Percentiles rank a stretch among this genome's conserved stretches.
Evolutionary conservation across 2,797 vertebrate species (phyloP).

Genomic region (Leuciscus waleckii): DNA sequence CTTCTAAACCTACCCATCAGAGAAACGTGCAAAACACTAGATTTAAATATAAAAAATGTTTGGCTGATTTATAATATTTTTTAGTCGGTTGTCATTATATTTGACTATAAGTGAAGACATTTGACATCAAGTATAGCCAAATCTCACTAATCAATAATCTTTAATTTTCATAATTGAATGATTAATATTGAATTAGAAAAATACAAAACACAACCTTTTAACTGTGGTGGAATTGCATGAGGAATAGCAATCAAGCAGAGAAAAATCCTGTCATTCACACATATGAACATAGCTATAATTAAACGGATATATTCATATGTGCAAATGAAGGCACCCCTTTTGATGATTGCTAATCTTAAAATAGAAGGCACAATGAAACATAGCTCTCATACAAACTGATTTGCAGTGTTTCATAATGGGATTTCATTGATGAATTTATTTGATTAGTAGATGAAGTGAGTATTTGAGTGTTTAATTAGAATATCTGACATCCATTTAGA

Average conservation of each 20-base stretch:
- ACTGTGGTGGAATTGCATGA: not conserved
- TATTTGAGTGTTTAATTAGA: constrained; percentile 51
- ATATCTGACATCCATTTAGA: constrained; percentile 42
- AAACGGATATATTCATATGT: constrained; percentile 2
- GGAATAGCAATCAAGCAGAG: not conserved
- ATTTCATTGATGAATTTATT: constrained; percentile 40
- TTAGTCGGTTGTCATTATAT: not conserved
- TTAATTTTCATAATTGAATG: not conserved
- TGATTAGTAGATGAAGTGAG: constrained; percentile 47
- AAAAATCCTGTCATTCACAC: constrained; percentile 11
- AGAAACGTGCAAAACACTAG: too few relatives aligned
- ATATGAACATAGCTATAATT: not conserved
- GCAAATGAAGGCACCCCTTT: constrained; percentile 6
- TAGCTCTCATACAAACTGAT: constrained; percentile 24
- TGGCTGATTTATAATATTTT: not conserved
- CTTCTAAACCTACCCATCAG: too few relatives aligned
- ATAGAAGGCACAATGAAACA: not conserved
- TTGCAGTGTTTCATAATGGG: not conserved
- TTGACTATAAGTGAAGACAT: not conserved
- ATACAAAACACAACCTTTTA: not conserved
- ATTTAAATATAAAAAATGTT: not conserved
- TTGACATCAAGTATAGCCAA: not conserved
- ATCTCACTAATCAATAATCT: not conserved
- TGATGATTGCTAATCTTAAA: constrained; percentile 13
- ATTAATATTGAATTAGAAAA: not conserved